Evolutionary conservation across 2,888 invertebrate genomes (phyloP).

Genomic region (Lamellibrachia satsuma): DNA sequence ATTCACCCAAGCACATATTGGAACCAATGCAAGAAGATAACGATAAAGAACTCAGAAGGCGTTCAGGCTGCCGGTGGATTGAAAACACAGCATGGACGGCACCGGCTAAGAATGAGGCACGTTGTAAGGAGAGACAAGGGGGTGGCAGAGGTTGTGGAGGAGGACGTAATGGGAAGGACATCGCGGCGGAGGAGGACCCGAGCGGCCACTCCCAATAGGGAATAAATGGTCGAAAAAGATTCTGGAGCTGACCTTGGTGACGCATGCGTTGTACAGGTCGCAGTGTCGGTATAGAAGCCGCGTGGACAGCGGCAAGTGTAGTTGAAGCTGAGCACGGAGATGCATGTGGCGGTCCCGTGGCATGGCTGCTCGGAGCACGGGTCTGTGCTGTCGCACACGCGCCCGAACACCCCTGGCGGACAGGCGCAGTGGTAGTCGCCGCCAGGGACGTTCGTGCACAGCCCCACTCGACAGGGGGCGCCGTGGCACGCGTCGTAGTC

Average conservation of each 20-base stretch:
- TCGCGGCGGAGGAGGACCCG: no score
- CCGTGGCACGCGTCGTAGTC: conserved; percentile 32
- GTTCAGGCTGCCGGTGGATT: no score
- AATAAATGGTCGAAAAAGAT: no score
- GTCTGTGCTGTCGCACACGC: conserved; percentile 37
- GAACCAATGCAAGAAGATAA: no score
- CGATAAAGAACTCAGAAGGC: no score
- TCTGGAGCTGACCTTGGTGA: background rate
- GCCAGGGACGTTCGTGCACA: conserved; percentile 26
- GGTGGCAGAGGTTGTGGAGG: no score
- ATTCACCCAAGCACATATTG: no score
- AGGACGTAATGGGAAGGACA: no score
- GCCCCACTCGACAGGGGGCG: conserved; percentile 36
- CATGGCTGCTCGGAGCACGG: conserved; percentile 40
- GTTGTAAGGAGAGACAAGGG: no score
- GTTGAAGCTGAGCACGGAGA: conserved; percentile 10
- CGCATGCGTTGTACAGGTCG: conserved; percentile 40
- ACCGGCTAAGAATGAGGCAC: no score
- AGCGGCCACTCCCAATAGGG: no score
- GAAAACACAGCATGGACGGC: no score
- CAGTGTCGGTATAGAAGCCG: conserved; percentile 39
- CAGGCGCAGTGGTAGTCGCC: conserved; percentile 32
- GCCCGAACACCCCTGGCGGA: conserved; percentile 35
- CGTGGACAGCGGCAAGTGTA: conserved; percentile 42
- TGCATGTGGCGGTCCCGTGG: conserved; percentile 35